These are phyloP conservation scores for Sterna hirundo DNA, from an alignment of 2,113 vertebrate species.

Conservation along the genomic window DNA sequence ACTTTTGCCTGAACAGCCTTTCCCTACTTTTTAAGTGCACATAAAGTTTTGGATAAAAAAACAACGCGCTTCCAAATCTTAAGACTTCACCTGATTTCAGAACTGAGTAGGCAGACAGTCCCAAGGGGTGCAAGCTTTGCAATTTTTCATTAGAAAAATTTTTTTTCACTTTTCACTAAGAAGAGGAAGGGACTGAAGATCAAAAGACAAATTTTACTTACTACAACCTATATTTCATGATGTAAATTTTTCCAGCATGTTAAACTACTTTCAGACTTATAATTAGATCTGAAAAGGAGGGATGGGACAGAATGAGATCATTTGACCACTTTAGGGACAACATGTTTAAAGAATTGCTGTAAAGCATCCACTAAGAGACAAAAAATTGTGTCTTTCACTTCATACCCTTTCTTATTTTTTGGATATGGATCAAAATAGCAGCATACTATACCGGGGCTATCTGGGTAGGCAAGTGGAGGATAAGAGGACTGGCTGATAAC, in stretches of 20 bases:
- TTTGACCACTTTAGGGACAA: background rate
- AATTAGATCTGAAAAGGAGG: background rate
- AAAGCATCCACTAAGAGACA: background rate
- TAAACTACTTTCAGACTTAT: background rate
- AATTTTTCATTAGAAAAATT: slow-evolving; percentile 46
- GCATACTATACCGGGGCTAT: background rate
- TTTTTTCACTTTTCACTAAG: slow-evolving; percentile 6
- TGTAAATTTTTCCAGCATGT: background rate
- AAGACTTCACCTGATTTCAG: slow-evolving; percentile 32
- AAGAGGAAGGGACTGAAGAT: slow-evolving; percentile 14
- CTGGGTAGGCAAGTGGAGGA: background rate
- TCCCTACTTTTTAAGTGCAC: background rate
- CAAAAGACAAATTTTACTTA: slow-evolving; percentile 50
- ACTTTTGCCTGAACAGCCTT: background rate
- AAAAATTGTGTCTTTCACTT: background rate
- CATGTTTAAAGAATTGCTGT: background rate
- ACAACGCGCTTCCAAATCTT: background rate
- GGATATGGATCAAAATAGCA: background rate
- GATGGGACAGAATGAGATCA: background rate
- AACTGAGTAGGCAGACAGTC: slow-evolving; percentile 35
- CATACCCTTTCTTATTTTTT: background rate
- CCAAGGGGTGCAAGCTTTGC: slow-evolving; percentile 26
- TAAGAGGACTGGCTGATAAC: background rate
- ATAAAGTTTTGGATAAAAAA: background rate
- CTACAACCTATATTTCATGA: slow-evolving; percentile 16